These are phyloP conservation scores for Acholoe squamosa DNA, from an alignment of 2,888 invertebrate species.

Conservation along the genomic window DNA sequence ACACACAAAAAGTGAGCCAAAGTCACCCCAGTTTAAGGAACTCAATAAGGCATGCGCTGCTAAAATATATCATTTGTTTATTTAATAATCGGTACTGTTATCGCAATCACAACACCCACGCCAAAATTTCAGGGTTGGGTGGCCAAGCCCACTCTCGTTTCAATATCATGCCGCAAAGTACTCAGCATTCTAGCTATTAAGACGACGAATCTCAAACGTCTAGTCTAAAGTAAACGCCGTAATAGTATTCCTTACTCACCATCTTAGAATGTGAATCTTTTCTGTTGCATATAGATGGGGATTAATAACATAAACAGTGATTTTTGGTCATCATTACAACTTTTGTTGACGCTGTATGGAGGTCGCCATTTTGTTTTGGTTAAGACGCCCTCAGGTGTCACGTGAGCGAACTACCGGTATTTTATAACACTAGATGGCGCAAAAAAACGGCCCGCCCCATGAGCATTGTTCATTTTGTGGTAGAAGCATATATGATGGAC, in stretches of 20 bases:
- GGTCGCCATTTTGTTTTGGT: conserved; percentile 24
- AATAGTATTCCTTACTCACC: neutral
- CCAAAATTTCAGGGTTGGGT: neutral
- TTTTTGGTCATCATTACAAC: neutral
- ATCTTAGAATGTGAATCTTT: neutral
- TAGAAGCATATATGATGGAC: no score
- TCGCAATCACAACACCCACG: no score
- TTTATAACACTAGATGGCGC: no score
- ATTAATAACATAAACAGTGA: conserved; percentile 23
- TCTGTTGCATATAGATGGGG: neutral
- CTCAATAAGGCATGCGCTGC: no score
- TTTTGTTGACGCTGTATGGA: conserved; percentile 46
- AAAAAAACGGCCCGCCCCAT: no score
- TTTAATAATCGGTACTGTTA: no score
- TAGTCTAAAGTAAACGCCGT: no score
- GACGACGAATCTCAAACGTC: neutral
- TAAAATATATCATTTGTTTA: no score
- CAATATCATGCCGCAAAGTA: neutral
- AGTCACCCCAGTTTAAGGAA: no score
- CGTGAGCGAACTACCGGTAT: no score
- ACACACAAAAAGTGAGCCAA: no score
- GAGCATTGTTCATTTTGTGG: no score
- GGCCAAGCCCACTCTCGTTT: neutral
- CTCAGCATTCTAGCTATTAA: neutral
- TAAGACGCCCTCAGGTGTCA: neutral